Base-by-base conservation (phyloP, 2,888 invertebrate species). In the Drosophila aldrichi region DNA sequence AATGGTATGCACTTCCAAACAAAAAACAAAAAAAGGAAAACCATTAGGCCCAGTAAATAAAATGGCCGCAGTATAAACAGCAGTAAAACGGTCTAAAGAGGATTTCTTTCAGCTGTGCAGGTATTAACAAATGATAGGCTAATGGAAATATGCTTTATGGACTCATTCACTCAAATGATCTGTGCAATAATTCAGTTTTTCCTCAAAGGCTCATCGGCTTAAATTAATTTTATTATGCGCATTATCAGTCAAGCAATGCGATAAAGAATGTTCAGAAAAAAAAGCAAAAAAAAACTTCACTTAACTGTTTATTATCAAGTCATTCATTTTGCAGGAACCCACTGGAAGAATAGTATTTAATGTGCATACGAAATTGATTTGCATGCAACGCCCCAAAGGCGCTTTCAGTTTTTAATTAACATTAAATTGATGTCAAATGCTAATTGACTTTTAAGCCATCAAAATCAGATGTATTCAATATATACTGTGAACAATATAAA, bases 391-490 rank as follows among this genome's bases (percentile, higher is more conserved):
- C 36, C 63, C 63, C 58, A 12, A 43, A 43, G 70, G 61, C 16
- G 56, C 8, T 18, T 16, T 64, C n/a, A 38, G 51, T 41, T 61
- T 62, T 57, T 29, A 77, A 60, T 78, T 49, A 60, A 54, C 59
- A 51, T 46, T 63, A 64, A 71, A 64, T 77, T 51, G 74, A 72
- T 69, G 70, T 38, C 77, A 80, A 83, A 75, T 82, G 73, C 70
- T 82, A 80, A 82, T 80, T 80, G 86, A 74, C 64, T 86, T 82
- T 81, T 67, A 44, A n/a, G 46, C 63, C 65, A 73, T 70, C 70
- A 77, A 82, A 82, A 43, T 69, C 51, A 51, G 22, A n/a, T n/a
- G 16, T 36, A 65, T 56, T 54, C 38, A 58, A 70, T 61, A 64
- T 61, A 64, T 58, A 64, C 20, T 56, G 44, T 20, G 22, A 46